Evolutionary conservation across 1,140 invertebrate species (phyloP).

Genomic region (Drosophila neocordata): DNA sequence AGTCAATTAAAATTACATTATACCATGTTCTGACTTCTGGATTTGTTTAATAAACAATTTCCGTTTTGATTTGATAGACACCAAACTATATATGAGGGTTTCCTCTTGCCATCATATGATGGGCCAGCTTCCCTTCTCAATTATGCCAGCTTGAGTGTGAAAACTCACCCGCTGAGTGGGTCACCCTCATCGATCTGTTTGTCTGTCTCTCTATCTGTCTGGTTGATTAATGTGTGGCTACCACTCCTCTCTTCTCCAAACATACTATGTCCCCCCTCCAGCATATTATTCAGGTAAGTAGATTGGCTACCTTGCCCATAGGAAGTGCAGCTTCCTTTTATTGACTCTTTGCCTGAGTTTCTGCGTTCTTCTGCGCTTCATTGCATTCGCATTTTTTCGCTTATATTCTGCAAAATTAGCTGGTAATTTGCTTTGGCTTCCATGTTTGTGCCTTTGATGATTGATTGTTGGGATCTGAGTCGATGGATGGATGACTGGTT

Average conservation of each 20-base stretch:
- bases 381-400: constrained; percentile 54
- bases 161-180: constrained; percentile 48
- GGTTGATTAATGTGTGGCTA: constrained; percentile 30
- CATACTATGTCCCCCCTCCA: neutral
- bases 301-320: constrained; percentile 18
- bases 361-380: constrained; percentile 29
- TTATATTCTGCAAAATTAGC: constrained; percentile 59
- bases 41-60: constrained; percentile 78
- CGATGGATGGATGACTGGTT: neutral
- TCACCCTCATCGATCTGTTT: constrained; percentile 3
- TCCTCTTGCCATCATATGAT: constrained; percentile 8
- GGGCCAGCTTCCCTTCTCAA: constrained; percentile 35
- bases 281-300: constrained; percentile 30
- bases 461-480: constrained; percentile 45
- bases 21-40: constrained; percentile 37
- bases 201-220: neutral
- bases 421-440: constrained; percentile 62
- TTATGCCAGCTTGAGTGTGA: constrained; percentile 64
- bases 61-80: constrained; percentile 58
- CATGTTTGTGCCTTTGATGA: constrained; percentile 39
- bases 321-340: constrained; percentile 66
- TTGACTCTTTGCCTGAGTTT: constrained; percentile 24
- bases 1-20: constrained; percentile 72
- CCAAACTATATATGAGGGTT: constrained; percentile 26
- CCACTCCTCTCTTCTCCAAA: neutral